Conservation (phyloP, 2,113 vertebrate genomes). For the Cavia aperea region DNA sequence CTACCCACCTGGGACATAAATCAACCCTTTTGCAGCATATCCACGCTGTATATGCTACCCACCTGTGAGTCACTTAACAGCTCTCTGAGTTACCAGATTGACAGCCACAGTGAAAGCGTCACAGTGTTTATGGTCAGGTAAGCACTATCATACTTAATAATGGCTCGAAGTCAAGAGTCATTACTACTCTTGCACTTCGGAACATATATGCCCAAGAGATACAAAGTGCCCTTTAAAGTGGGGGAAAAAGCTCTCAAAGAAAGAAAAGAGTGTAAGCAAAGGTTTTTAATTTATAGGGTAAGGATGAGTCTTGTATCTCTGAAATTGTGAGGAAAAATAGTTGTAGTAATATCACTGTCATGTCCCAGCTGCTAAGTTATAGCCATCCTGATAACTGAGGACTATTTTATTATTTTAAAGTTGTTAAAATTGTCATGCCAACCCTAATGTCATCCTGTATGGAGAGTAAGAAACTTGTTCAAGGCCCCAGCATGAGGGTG, state of each 20-base stretch:
- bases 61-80: no score
- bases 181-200: no score
- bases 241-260: background rate
- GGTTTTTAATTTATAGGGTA: background rate
- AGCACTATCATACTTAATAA: background rate
- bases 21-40: background rate
- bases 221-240: background rate
- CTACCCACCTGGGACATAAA: no score
- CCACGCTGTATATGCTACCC: background rate
- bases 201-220: background rate
- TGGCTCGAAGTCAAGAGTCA: background rate
- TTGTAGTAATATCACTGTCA: no score
- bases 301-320: background rate
- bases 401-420: background rate
- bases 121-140: background rate
- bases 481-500: background rate
- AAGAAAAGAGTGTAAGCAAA: background rate
- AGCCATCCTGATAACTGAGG: background rate
- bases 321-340: background rate
- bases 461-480: background rate
- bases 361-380: background rate
- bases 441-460: background rate
- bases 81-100: background rate
- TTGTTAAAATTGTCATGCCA: background rate
- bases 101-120: no score